phyloP scores from a whole-genome alignment of 2,113 vertebrate genomes.

The Trochalopteron elliotii region DNA sequence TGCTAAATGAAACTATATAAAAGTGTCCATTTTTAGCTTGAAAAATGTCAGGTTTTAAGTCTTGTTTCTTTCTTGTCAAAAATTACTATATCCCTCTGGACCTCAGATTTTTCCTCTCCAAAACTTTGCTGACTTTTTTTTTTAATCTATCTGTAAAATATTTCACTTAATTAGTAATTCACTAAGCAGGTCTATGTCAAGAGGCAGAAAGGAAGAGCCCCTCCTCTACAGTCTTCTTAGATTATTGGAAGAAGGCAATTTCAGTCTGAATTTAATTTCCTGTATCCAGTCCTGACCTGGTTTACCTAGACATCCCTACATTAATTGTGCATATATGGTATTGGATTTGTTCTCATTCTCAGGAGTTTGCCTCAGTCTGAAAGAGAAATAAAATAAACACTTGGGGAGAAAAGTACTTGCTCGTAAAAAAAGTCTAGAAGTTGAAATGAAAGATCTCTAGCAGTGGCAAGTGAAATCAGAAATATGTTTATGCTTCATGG shows the following conservation, averaged over 20 bases:
- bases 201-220: not conserved
- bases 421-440: not conserved
- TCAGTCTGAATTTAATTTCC: not conserved
- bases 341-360: not conserved
- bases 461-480: not conserved
- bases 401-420: not conserved
- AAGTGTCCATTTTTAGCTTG: not conserved
- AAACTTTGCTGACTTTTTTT: not conserved
- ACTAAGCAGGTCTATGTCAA: not conserved
- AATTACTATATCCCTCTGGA: not conserved
- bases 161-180: not conserved
- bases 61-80: not conserved
- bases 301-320: not conserved
- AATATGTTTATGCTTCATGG: not conserved
- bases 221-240: not conserved
- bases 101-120: not conserved
- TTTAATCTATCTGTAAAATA: not conserved
- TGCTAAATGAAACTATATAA: not conserved
- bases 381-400: not conserved
- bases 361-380: not conserved
- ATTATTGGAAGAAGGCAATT: not conserved
- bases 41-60: slow-evolving; percentile 9
- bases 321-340: not conserved
- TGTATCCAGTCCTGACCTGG: not conserved
- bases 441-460: not conserved